Conservation (phyloP, 2,888 invertebrate species). For the Scaeva pyrastri region DNA sequence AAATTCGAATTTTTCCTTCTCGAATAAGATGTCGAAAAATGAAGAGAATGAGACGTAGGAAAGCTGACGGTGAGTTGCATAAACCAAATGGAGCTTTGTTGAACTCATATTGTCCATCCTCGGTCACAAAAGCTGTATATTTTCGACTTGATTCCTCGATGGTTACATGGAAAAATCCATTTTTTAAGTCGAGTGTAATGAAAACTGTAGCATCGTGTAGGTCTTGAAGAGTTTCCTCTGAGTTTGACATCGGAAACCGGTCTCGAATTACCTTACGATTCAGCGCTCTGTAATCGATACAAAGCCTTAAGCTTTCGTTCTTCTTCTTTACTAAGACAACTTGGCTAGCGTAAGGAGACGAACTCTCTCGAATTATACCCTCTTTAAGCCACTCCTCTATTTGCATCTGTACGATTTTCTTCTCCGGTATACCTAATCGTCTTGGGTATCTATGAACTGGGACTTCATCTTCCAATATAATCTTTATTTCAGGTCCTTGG, state of each 20-base stretch:
- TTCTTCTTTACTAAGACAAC: conserved; percentile 15
- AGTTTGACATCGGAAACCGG: conserved; percentile 4
- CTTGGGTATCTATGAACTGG: background rate
- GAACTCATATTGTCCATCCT: conserved; percentile 1
- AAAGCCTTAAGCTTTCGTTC: conserved; percentile 1
- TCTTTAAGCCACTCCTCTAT: background rate
- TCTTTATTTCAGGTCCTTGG: background rate
- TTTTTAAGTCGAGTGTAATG: conserved; percentile 60
- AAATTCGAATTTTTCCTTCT: conserved; percentile 1
- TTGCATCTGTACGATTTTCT: background rate
- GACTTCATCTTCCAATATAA: background rate
- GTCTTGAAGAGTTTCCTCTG: no score
- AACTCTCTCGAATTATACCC: conserved; percentile 1
- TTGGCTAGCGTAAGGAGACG: conserved; percentile 1
- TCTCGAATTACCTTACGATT: conserved; percentile 37
- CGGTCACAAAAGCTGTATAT: conserved; percentile 9
- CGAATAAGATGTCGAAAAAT: conserved; percentile 6
- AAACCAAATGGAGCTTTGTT: conserved; percentile 1
- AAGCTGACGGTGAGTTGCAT: no score
- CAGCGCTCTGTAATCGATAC: conserved; percentile 71
- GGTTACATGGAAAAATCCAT: conserved; percentile 43
- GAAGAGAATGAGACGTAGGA: conserved; percentile 1
- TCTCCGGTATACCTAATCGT: background rate
- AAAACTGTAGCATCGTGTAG: no score
- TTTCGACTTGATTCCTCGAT: conserved; percentile 9